Base-by-base conservation (phyloP, 2,888 invertebrate genomes). In the Nycteola revayana region DNA sequence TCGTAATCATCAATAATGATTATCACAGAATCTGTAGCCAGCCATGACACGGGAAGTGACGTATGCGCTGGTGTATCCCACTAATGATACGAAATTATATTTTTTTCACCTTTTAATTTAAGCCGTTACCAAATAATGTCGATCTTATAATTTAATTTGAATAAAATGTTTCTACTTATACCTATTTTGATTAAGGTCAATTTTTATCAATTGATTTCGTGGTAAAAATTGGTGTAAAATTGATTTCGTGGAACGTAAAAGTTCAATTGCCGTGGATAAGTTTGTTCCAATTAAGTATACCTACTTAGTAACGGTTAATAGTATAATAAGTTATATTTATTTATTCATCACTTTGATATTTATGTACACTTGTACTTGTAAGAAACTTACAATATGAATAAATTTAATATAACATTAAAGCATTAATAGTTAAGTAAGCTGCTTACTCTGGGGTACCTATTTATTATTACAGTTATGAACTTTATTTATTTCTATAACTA, bases 1-100 rank as follows among this genome's bases (percentile, higher is more conserved):
- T 63, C 66, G 75, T 77, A 83, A 83, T 83, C 84, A 84, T 84
- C 83, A 83, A 83, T 84, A 84, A 83, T 77, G 81, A 84, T 84
- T 83, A 83, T 81, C 82, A 76, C 76, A 73, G 75, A 72, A 79
- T 77, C 78, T 74, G 74, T 72, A 66, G 48, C 58, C 45, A 60
- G 51, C 56, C 62, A 61, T 60, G 62, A 69, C 66, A 64, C 66
- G 69, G 73, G 73, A 71, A 75, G 66, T 73, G 62, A 59, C 69
- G 45, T 58, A 46, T 41, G 53, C 62, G 51, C 59, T 46, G 59
- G 60, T 67, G 61, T 56, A 51, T 47, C 45, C 35, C 42, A 35
- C 57, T 60, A 60, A 57, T 56, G 57, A 60, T 51, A 54, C 28
- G 39, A 44, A 52, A 56, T 45, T 52, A 56, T 50, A 38, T 42